phyloP scores from a whole-genome alignment of 2,888 invertebrate species.

The Leptinotarsa haldemani region DNA sequence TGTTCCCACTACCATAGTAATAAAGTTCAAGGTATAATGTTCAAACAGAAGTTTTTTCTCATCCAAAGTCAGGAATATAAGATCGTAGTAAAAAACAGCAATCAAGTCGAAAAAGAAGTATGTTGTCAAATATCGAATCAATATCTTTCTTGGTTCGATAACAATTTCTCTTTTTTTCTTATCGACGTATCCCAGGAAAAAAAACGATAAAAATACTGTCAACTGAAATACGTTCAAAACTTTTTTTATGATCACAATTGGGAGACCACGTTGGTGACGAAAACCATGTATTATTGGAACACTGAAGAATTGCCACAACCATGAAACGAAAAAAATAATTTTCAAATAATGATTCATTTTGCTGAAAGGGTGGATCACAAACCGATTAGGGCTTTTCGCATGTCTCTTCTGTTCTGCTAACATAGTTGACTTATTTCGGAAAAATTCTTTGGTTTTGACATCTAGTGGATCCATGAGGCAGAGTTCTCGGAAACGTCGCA shows the following conservation, averaged over 20 bases:
- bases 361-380: conserved; percentile 52
- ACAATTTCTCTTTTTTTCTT: conserved; percentile 42
- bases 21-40: not conserved
- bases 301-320: conserved; percentile 29
- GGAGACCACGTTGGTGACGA: not conserved
- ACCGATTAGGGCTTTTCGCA: conserved; percentile 28
- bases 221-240: conserved; percentile 19
- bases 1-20: not conserved
- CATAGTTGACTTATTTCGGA: conserved; percentile 45
- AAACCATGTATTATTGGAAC: conserved; percentile 3
- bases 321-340: conserved; percentile 39
- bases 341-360: conserved; percentile 39
- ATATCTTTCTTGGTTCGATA: conserved; percentile 37
- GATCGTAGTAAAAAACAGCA: conserved; percentile 2
- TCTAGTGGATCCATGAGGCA: conserved; percentile 19
- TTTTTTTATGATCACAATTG: conserved; percentile 20
- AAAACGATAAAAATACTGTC: conserved; percentile 31
- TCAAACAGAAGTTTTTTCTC: not conserved
- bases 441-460: conserved; percentile 37
- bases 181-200: conserved; percentile 44
- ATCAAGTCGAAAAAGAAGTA: conserved; percentile 46
- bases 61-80: not conserved
- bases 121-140: conserved; percentile 41
- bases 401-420: conserved; percentile 45
- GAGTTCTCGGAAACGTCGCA: conserved; percentile 17